A percentile compares a stretch with the other conserved stretches of the same genome.
phyloP scores from a whole-genome alignment of 2,113 vertebrate species.

The Irena cyanogastra region DNA sequence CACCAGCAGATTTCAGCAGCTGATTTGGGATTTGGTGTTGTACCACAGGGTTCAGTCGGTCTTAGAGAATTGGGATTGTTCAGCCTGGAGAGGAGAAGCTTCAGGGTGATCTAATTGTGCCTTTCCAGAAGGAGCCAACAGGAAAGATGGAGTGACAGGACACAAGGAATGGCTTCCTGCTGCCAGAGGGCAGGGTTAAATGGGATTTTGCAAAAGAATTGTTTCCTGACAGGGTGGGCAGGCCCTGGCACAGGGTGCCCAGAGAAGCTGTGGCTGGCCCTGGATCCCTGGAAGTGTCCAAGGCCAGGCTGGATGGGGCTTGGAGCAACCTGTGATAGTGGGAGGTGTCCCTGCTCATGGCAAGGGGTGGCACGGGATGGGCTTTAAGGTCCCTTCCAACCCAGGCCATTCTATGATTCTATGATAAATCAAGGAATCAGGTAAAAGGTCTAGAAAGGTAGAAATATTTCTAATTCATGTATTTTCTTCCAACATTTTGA shows the following conservation, averaged over 20 bases:
- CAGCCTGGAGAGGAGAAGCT: neutral
- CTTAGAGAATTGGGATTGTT: neutral
- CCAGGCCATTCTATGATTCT: neutral
- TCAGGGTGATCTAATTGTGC: neutral
- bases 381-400: neutral
- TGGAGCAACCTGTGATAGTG: rapidly evolving
- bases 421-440: neutral
- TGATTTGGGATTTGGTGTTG: neutral
- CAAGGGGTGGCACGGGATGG: neutral
- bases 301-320: rapidly evolving
- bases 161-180: neutral
- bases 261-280: neutral
- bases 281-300: neutral
- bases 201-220: neutral
- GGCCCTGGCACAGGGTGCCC: neutral
- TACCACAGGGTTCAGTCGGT: neutral
- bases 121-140: neutral
- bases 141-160: neutral
- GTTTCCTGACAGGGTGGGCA: rapidly evolving
- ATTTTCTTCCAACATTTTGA: neutral
- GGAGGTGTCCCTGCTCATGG: neutral
- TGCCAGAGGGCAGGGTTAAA: rapidly evolving
- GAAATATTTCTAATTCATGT: neutral
- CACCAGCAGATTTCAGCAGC: neutral
- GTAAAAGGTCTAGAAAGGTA: neutral